Conservation (phyloP, 2,797 vertebrate species). For the Molossus alvarezi region DNA sequence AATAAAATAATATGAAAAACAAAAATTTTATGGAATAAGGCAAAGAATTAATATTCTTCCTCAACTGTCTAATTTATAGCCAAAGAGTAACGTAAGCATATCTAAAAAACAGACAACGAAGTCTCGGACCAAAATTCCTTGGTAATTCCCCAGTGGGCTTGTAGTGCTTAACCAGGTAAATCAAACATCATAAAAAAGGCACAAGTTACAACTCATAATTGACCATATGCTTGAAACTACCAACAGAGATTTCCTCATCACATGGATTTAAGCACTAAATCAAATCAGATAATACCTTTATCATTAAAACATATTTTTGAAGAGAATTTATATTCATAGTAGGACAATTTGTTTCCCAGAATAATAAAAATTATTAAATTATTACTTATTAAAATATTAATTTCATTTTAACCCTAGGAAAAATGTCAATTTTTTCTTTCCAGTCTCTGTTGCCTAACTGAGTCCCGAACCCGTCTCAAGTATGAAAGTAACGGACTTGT, state of each 20-base stretch:
- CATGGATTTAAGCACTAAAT: constrained; percentile 60
- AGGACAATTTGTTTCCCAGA: constrained; percentile 2
- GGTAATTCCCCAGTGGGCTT: not conserved
- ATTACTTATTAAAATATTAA: constrained; percentile 13
- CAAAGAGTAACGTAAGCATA: not conserved
- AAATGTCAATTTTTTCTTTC: constrained; percentile 20
- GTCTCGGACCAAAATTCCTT: constrained; percentile 43
- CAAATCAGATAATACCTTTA: constrained; percentile 10
- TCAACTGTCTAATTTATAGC: constrained; percentile 38
- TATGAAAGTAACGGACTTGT: constrained; percentile 72
- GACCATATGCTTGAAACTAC: not conserved
- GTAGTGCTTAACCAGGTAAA: not conserved
- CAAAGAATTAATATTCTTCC: not conserved
- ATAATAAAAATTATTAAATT: constrained; percentile 56
- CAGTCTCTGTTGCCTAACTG: constrained; percentile 30
- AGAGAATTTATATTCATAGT: constrained; percentile 29
- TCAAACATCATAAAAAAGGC: not conserved
- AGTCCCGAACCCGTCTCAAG: not conserved
- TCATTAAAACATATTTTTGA: not conserved
- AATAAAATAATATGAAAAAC: constrained; percentile 56
- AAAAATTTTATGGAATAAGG: constrained; percentile 27
- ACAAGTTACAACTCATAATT: constrained; percentile 3
- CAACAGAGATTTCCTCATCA: constrained; percentile 34
- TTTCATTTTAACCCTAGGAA: constrained; percentile 48
- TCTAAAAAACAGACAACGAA: constrained; percentile 33